Evolutionary conservation across 2,113 vertebrate genomes (phyloP), one percentile per base, ranked within the genome.

Genomic region (Ciconia stormi): DNA sequence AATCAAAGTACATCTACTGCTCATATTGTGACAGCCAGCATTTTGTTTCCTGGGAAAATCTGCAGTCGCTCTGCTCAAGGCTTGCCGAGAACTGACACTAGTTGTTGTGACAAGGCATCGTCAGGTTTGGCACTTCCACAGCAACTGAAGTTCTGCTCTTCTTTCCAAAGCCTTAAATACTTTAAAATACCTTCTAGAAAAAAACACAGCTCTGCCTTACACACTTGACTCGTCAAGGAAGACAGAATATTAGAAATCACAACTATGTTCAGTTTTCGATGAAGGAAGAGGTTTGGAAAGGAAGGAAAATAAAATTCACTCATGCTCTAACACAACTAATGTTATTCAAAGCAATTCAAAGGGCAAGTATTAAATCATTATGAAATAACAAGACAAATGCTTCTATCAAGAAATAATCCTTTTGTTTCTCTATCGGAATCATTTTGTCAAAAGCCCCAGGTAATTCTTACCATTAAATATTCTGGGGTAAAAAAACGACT

Each of bases 41-140:
- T 74, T 96, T 95, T 23, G 36, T 61, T 96, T 91, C 73, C 74
- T 70, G 32, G 77, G 73, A 94, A 81, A 91, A 72, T 92, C 82
- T 95, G 34, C 65, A 79, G 27, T 61, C 23, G 0, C n/a, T 52
- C 65, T 84, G 42, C 59, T 87, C 52, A 74, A 85, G 69, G 47
- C 56, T 91, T 85, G 49, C 87, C 2, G 15, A 92, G 80, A 95
- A 91, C 34, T 69, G 34, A 87, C 70, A 89, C 56, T 91, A 67
- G 61, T 87, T 94, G 94, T 91, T 87, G 73, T 95, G 94, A 95
- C 89, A 95, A 95, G 89, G 19, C 72, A 70, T 66, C 38, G 11
- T 84, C 90, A 76, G 34, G 30, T 74, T 96, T 93, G 91, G 52
- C 89, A 87, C 61, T 82, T 89, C 22, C 81, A 81, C 83, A 79